phyloP scores from a whole-genome alignment of 2,797 vertebrate species.

The Hippopotamyrus pictus region DNA sequence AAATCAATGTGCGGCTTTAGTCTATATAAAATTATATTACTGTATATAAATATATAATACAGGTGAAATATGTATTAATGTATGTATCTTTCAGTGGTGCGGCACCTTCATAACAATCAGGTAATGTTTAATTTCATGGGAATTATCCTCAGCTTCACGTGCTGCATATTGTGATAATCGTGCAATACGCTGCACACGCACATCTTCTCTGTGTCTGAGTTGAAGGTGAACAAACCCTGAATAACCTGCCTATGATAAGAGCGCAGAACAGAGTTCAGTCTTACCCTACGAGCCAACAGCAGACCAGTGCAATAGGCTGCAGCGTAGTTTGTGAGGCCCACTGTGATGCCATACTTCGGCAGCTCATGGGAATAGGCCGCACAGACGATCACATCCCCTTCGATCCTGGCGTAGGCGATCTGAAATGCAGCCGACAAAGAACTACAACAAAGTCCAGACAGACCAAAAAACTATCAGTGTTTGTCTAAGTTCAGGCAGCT shows the following conservation, averaged over 20 bases:
- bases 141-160: not conserved
- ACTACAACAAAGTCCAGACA: not conserved
- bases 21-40: too few species aligned
- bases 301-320: conserved; percentile 93
- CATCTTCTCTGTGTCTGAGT: not conserved
- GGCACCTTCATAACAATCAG: not conserved
- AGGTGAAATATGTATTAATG: not conserved
- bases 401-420: conserved; percentile 93
- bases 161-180: not conserved
- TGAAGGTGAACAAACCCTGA: not conserved
- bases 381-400: conserved; percentile 91
- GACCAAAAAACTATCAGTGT: not conserved
- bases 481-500: not conserved
- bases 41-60: not conserved
- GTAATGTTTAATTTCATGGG: not conserved
- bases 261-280: conserved; percentile 18
- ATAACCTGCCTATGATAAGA: not conserved
- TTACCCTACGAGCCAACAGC: conserved; percentile 87
- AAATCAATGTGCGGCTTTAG: too few species aligned
- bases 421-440: conserved; percentile 41
- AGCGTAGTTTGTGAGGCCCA: conserved; percentile 90
- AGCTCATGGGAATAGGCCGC: conserved; percentile 89
- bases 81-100: not conserved
- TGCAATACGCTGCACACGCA: not conserved
- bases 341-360: conserved; percentile 80